These are phyloP conservation scores for Philonicus albiceps DNA, from an alignment of 2,888 invertebrate genomes.

Conservation along the genomic window DNA sequence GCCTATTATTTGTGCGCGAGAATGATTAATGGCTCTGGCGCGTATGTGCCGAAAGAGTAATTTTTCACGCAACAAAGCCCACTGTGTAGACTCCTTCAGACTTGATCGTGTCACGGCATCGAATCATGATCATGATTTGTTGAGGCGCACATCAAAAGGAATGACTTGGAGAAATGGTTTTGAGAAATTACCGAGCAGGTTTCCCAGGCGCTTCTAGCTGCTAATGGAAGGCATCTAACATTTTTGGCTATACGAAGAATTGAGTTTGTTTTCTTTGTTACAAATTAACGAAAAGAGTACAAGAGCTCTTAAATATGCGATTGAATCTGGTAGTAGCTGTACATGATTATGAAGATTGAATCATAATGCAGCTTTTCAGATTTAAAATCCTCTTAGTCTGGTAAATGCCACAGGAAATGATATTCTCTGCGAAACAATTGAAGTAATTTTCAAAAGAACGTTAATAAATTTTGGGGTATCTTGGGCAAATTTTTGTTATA, in stretches of 20 bases:
- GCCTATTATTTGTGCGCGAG: constrained; percentile 29
- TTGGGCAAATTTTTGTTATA: not conserved
- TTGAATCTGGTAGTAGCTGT: not conserved
- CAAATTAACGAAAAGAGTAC: not conserved
- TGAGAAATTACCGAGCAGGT: not conserved
- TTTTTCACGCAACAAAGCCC: constrained; percentile 35
- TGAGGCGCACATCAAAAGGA: constrained; percentile 31
- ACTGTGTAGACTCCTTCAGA: not conserved
- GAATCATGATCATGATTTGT: constrained; percentile 35
- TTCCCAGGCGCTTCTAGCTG: not conserved
- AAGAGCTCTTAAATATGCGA: not conserved
- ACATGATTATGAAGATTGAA: not conserved
- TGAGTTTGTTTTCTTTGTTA: not conserved
- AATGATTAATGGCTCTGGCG: constrained; percentile 34
- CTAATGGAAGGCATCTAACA: not conserved
- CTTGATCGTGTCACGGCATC: not conserved
- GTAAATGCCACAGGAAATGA: not conserved
- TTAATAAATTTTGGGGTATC: not conserved
- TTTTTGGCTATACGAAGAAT: not conserved
- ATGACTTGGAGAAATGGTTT: constrained; percentile 10
- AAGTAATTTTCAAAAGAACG: not conserved
- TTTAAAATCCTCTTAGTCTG: not conserved
- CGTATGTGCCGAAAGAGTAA: constrained; percentile 41
- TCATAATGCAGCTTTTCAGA: not conserved
- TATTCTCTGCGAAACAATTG: not conserved